A percentile compares a stretch with the other conserved stretches of the same genome.
Conservation (phyloP, 2,888 invertebrate genomes). For the Nomada ferruginata region DNA sequence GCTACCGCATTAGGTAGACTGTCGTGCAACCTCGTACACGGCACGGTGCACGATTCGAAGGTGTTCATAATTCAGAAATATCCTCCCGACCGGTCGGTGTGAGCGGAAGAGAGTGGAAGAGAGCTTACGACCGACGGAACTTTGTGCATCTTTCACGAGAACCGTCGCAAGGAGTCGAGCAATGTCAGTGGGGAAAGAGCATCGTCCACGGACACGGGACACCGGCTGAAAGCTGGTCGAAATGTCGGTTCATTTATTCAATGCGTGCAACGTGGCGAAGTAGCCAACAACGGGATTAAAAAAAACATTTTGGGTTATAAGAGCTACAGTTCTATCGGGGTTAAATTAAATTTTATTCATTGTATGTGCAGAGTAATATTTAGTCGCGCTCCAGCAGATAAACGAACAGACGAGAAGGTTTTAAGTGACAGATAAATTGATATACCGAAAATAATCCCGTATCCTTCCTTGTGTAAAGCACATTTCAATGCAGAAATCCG, state of each 20-base stretch:
- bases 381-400: too few relatives aligned
- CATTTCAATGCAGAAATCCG: too few relatives aligned
- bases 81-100: slow-evolving; percentile 51
- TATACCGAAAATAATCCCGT: too few relatives aligned
- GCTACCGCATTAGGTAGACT: slow-evolving; percentile 36
- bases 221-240: slow-evolving; percentile 21
- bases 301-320: too few relatives aligned
- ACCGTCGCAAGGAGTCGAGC: slow-evolving; percentile 42
- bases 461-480: too few relatives aligned
- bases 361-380: too few relatives aligned
- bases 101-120: slow-evolving; percentile 26
- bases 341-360: too few relatives aligned
- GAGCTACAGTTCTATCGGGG: too few relatives aligned
- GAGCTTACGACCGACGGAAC: slow-evolving; percentile 45
- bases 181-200: slow-evolving; percentile 37
- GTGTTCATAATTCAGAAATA: slow-evolving; percentile 66
- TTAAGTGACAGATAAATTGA: too few relatives aligned
- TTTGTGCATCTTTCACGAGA: slow-evolving; percentile 60
- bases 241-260: slow-evolving; percentile 45
- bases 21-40: slow-evolving; percentile 31
- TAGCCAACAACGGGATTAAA: too few relatives aligned
- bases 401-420: too few relatives aligned
- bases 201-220: background rate
- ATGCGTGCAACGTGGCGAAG: background rate
- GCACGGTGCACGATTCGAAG: slow-evolving; percentile 27